phyloP scores from a whole-genome alignment of 2,888 invertebrate species.

The Galerucella nymphaeae region DNA sequence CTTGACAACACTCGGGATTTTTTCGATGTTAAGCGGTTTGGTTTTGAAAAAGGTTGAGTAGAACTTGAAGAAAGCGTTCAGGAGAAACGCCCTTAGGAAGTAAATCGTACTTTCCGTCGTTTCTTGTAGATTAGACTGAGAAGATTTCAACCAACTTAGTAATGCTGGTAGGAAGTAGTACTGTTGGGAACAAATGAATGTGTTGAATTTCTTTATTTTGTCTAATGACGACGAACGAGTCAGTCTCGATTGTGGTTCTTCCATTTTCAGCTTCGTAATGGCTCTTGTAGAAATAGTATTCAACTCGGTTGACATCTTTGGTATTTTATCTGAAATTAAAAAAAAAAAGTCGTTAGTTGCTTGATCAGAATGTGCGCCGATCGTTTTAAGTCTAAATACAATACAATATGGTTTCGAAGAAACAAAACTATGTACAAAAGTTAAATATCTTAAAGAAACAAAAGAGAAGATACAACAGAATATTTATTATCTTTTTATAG shows the following conservation, averaged over 20 bases:
- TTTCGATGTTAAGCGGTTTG: constrained; percentile 21
- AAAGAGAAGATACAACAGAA: too few species aligned
- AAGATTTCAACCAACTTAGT: constrained; percentile 57
- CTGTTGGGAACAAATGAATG: constrained; percentile 60
- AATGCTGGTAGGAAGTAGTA: constrained; percentile 58
- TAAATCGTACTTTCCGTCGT: constrained; percentile 55
- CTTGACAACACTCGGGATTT: constrained; percentile 18
- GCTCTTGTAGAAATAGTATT: constrained; percentile 39
- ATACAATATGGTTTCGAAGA: background rate
- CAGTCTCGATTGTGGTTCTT: constrained; percentile 51
- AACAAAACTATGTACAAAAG: too few species aligned
- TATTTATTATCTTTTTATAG: too few species aligned
- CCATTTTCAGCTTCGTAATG: constrained; percentile 39
- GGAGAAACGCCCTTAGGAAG: constrained; percentile 51
- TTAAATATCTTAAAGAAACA: too few species aligned
- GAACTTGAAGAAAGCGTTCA: constrained; percentile 47
- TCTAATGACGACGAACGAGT: constrained; percentile 58
- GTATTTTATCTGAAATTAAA: constrained; percentile 37
- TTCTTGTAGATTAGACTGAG: constrained; percentile 54
- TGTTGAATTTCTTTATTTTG: constrained; percentile 59
- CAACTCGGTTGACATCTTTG: constrained; percentile 50
- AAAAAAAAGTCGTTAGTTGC: constrained; percentile 14
- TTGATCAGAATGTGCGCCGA: background rate
- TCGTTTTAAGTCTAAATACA: background rate
- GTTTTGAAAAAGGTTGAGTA: constrained; percentile 46